These are phyloP conservation scores for Cataglyphis albicans DNA, from an alignment of 2,888 invertebrate species.

Conservation along the genomic window DNA sequence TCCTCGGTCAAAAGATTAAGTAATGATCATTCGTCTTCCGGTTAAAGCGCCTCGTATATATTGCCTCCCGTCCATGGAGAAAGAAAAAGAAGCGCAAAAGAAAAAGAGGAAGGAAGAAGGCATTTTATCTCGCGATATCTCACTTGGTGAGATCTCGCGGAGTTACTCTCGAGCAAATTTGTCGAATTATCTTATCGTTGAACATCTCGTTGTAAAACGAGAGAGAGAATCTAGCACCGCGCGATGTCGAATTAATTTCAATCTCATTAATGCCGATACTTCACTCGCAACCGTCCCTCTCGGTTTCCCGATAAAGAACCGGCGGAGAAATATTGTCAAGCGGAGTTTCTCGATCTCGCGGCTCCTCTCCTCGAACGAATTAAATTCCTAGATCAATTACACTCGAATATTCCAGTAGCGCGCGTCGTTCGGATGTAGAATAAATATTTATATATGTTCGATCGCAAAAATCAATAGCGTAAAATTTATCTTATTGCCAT, in stretches of 20 bases:
- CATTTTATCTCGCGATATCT: constrained; percentile 51
- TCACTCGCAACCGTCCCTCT: constrained; percentile 59
- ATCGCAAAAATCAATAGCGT: neutral
- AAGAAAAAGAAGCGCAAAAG: constrained; percentile 35
- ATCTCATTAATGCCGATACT: constrained; percentile 77
- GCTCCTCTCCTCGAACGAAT: constrained; percentile 66
- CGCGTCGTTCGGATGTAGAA: neutral
- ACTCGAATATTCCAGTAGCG: constrained; percentile 41
- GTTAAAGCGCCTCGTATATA: constrained; percentile 59
- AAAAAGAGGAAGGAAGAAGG: constrained; percentile 21
- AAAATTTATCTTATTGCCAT: neutral
- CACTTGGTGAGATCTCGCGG: constrained; percentile 39
- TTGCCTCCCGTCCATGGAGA: constrained; percentile 16
- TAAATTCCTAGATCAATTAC: constrained; percentile 68
- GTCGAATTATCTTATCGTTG: constrained; percentile 75
- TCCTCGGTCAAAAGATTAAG: constrained; percentile 77
- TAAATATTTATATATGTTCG: constrained; percentile 9
- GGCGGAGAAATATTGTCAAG: constrained; percentile 70
- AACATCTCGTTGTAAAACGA: constrained; percentile 64
- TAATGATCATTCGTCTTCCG: constrained; percentile 75
- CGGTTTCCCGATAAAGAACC: constrained; percentile 70
- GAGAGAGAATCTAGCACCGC: constrained; percentile 31
- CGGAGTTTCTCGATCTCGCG: constrained; percentile 45
- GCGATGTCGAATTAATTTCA: constrained; percentile 77
- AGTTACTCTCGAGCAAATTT: constrained; percentile 73